Evolutionary conservation across 2,113 vertebrate species (phyloP), one percentile per base, ranked within the genome.

Genomic region (Barnardius zonarius): DNA sequence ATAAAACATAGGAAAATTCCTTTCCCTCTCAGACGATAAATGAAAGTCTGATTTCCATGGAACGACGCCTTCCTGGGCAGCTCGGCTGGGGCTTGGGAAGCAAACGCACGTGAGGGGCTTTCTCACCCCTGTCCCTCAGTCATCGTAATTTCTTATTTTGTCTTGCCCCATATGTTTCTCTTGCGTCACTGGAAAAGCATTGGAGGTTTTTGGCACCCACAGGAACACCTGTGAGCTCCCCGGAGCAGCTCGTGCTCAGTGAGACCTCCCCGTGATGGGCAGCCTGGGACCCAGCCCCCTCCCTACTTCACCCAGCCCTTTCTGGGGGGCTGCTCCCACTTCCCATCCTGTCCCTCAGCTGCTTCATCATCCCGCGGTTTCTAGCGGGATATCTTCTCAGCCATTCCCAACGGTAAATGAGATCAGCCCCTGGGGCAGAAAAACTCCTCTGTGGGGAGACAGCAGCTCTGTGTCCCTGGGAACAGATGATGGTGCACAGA

Each of bases 1-100:
- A 97, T 96, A 95, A 96, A 97, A 95, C 94, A 86, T 92, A 95
- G 93, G 91, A 94, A 96, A 95, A 95, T 96, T 96, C 81, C 88
- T 96, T 93, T 95, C 91, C 89, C 88, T 95, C 91, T 93, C 96
- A 96, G 89, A 90, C 78, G n/a, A 93, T 93, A 97, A 97, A 96
- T 89, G 90, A 90, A 97, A 95, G 94, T 91, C 95, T 95, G 90
- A 96, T 95, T 95, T 96, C 96, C 91, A 95, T 96, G 95, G 95
- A 93, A 95, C 24, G 46, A 75, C 7, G 86, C 96, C 92, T 93
- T 96, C 88, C 90, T 19, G 55, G 92, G 83, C 93, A 97, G 81
- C 90, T 95, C 0, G 1, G 30, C 61, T 5, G 2, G 81, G 68
- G 46, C 81, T 96, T 95, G 91, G 91, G 94, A 95, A 95, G 86